Conservation (phyloP, 2,888 invertebrate species). For the Sympetrum striolatum region DNA sequence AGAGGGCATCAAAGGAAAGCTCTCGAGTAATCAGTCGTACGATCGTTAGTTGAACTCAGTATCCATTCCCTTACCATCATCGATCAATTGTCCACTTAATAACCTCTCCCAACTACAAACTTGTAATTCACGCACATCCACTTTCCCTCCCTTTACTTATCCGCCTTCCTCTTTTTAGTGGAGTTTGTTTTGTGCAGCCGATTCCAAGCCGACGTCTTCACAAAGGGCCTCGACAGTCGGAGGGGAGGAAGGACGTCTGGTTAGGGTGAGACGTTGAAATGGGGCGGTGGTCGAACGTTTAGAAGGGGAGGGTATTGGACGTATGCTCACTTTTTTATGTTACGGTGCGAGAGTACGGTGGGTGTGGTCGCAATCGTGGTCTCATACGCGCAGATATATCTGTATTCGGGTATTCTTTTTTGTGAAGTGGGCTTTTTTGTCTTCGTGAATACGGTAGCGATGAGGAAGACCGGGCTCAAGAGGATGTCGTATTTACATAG, state of each 20-base stretch:
- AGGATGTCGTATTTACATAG: too few species aligned
- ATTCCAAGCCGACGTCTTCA: background rate
- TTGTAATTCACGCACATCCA: background rate
- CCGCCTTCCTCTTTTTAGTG: background rate
- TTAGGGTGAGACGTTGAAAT: background rate
- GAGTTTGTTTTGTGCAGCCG: background rate
- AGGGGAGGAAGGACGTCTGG: background rate
- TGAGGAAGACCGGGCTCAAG: too few species aligned
- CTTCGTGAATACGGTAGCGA: too few species aligned
- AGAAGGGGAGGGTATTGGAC: background rate
- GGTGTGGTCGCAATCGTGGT: background rate
- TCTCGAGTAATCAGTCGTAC: too few species aligned
- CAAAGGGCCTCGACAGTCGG: background rate
- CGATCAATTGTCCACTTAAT: background rate
- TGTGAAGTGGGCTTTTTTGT: too few species aligned
- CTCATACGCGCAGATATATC: background rate
- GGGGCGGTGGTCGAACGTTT: background rate
- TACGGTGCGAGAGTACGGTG: background rate
- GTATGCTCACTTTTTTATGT: background rate
- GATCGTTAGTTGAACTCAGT: background rate
- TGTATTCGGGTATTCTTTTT: too few species aligned
- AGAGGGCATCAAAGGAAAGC: too few species aligned
- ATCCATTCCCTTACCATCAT: background rate
- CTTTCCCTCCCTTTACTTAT: background rate
- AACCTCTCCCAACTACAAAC: background rate